Evolutionary conservation across 2,888 invertebrate species (phyloP).

Genomic region (Gonocerus acuteangulatus): DNA sequence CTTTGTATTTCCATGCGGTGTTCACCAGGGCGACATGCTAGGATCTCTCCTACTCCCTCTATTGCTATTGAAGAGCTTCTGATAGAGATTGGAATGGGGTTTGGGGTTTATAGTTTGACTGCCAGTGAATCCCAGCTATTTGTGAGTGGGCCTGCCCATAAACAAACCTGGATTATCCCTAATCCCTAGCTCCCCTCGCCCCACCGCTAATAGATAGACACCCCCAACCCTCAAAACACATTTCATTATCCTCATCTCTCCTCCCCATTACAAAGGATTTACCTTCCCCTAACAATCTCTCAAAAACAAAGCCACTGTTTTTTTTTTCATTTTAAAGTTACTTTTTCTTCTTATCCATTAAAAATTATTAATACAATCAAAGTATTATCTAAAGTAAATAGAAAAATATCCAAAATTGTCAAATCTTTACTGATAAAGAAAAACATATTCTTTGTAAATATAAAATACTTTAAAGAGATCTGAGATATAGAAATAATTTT

Average conservation of each 20-base stretch:
- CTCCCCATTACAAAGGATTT: constrained; percentile 9
- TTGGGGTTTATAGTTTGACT: background rate
- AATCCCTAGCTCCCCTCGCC: constrained; percentile 3
- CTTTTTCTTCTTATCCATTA: background rate
- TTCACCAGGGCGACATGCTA: too few species aligned
- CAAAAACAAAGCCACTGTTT: background rate
- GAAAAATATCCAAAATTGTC: too few species aligned
- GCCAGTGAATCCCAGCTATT: constrained; percentile 14
- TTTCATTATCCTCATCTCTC: constrained; percentile 16
- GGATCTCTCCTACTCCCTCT: too few species aligned
- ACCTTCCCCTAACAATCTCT: background rate
- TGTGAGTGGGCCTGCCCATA: constrained; percentile 16
- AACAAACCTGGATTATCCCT: constrained; percentile 15
- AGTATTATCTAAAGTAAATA: background rate
- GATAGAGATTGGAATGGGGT: too few species aligned
- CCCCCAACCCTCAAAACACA: constrained; percentile 12
- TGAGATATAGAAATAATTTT: too few species aligned
- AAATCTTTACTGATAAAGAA: too few species aligned
- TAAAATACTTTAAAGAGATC: too few species aligned
- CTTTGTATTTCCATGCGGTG: too few species aligned
- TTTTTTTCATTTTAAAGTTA: background rate
- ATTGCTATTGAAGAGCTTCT: too few species aligned
- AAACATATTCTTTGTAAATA: too few species aligned
- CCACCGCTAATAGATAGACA: constrained; percentile 23
- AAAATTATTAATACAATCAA: background rate